Conservation (phyloP, 2,888 invertebrate genomes). For the Conomelus anceps region DNA sequence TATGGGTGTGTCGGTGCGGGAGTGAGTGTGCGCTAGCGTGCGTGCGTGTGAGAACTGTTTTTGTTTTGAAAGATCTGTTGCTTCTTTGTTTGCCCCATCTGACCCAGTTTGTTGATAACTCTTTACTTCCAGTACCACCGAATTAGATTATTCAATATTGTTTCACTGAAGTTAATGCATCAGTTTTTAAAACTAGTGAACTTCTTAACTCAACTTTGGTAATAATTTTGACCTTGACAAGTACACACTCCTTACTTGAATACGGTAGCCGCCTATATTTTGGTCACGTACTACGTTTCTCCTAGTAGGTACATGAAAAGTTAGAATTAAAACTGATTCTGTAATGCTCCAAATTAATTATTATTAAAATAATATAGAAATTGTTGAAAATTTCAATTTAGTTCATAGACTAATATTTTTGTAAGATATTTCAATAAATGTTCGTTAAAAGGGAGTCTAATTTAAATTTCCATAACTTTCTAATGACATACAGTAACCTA, state of each 20-base stretch:
- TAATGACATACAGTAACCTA: neutral
- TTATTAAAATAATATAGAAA: too few species aligned
- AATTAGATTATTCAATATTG: neutral
- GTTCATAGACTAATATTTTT: too few species aligned
- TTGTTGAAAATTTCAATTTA: neutral
- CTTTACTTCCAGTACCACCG: neutral
- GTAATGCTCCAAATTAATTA: too few species aligned
- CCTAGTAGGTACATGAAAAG: too few species aligned
- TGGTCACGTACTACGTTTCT: too few species aligned
- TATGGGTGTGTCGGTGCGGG: neutral
- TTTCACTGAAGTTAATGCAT: neutral
- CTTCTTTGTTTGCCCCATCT: neutral
- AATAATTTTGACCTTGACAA: neutral
- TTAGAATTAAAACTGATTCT: too few species aligned
- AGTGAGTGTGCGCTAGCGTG: neutral
- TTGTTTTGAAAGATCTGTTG: neutral
- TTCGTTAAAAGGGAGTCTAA: too few species aligned
- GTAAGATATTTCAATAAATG: too few species aligned
- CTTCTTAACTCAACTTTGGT: neutral
- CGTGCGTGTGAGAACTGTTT: neutral
- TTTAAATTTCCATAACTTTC: neutral
- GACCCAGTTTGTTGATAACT: neutral
- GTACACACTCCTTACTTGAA: too few species aligned
- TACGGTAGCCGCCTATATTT: too few species aligned
- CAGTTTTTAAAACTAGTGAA: neutral